A percentile compares a stretch with the other conserved stretches of the same genome.
phyloP scores from a whole-genome alignment of 2,888 invertebrate species.

The Scotopteryx bipunctaria region DNA sequence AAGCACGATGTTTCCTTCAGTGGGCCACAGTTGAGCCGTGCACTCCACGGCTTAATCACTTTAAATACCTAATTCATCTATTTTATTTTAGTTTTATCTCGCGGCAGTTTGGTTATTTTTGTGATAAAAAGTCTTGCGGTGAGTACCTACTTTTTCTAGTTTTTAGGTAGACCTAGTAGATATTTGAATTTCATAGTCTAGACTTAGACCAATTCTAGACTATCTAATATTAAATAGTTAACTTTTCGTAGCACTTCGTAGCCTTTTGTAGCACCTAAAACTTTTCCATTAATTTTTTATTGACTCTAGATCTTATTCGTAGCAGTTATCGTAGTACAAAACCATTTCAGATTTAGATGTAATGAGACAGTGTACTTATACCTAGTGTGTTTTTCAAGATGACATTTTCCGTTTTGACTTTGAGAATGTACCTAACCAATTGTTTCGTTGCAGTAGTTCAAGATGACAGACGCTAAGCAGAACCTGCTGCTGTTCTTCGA shows the following conservation, averaged over 20 bases:
- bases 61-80: background rate
- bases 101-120: constrained; percentile 20
- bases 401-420: too few species aligned
- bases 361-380: too few species aligned
- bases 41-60: constrained; percentile 50
- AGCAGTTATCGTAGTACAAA: too few species aligned
- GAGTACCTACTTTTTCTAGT: constrained; percentile 31
- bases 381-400: too few species aligned
- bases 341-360: too few species aligned
- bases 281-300: background rate
- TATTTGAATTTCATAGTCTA: too few species aligned
- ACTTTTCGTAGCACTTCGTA: constrained; percentile 2
- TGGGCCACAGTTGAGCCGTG: constrained; percentile 54
- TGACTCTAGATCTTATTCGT: too few species aligned
- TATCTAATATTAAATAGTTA: too few species aligned
- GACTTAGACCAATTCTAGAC: too few species aligned
- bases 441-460: constrained; percentile 39
- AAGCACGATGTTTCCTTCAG: constrained; percentile 14
- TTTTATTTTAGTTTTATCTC: constrained; percentile 9
- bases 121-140: constrained; percentile 33
- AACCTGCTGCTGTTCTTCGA: constrained; percentile 87
- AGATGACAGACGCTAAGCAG: constrained; percentile 69
- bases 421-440: background rate
- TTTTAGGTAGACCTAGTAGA: too few species aligned
- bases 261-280: background rate